Evolutionary conservation across 1,140 invertebrate genomes (phyloP).

Genomic region (Sminthurides bifidus): DNA sequence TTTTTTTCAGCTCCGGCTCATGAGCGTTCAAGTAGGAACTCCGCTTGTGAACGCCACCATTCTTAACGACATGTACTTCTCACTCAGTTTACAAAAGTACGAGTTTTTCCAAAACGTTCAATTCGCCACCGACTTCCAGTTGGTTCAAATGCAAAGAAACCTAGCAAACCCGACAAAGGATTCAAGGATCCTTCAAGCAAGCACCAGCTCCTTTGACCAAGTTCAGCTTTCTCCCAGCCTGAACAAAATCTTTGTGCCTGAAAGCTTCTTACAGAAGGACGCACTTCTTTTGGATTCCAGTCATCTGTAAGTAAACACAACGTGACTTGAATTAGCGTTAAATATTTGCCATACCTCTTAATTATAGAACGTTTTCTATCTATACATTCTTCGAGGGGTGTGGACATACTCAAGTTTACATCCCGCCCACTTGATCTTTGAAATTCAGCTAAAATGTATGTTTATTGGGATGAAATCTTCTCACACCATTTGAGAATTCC

Average conservation of each 20-base stretch:
- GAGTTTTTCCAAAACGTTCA: conserved; percentile 43
- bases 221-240: conserved; percentile 37
- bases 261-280: conserved; percentile 33
- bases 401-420: too few species aligned
- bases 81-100: conserved; percentile 40
- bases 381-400: too few species aligned
- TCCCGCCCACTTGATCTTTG: too few species aligned
- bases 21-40: conserved; percentile 43
- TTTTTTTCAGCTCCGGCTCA: conserved; percentile 38
- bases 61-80: conserved; percentile 40
- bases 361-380: too few species aligned
- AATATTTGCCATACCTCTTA: too few species aligned
- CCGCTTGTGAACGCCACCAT: conserved; percentile 37
- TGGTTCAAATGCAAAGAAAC: conserved; percentile 33
- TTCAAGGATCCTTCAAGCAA: conserved; percentile 33
- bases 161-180: conserved; percentile 34
- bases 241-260: conserved; percentile 42
- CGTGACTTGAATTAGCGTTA: neutral
- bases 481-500: too few species aligned
- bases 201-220: conserved; percentile 29
- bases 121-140: conserved; percentile 37
- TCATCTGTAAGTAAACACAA: conserved; percentile 13
- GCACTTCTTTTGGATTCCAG: conserved; percentile 11
- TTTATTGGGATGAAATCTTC: too few species aligned
- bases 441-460: too few species aligned